Conservation (phyloP, 2,113 vertebrate genomes). For the Capra hircus region DNA sequence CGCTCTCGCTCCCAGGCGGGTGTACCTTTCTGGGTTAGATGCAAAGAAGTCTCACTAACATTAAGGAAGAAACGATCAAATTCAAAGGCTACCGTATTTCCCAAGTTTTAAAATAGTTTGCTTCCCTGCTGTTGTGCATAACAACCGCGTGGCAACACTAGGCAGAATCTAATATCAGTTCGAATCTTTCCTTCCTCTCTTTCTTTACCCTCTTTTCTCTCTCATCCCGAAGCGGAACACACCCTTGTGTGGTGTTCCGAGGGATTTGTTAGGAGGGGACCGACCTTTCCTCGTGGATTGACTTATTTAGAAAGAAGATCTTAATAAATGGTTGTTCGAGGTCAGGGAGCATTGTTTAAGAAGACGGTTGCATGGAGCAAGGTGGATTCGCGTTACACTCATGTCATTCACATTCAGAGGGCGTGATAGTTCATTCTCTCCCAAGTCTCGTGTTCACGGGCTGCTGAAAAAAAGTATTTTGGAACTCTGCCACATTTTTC, state of each 20-base stretch:
- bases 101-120: slow-evolving; percentile 37
- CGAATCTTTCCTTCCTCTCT: background rate
- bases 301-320: background rate
- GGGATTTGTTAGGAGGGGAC: background rate
- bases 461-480: background rate
- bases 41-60: background rate
- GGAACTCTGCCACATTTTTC: background rate
- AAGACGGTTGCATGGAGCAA: background rate
- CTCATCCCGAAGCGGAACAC: background rate
- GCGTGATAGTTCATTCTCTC: background rate
- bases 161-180: background rate
- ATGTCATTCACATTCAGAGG: background rate
- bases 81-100: background rate
- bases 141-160: background rate
- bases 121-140: background rate
- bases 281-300: background rate
- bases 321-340: background rate
- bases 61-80: background rate
- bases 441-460: background rate
- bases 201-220: background rate
- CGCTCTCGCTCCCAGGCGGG: background rate
- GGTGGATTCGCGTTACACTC: background rate
- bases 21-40: background rate
- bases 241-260: background rate
- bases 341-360: background rate